Percentiles rank a stretch among this genome's conserved stretches.
These are phyloP conservation scores for Polyergus mexicanus DNA, from an alignment of 1,140 invertebrate species.

Conservation along the genomic window DNA sequence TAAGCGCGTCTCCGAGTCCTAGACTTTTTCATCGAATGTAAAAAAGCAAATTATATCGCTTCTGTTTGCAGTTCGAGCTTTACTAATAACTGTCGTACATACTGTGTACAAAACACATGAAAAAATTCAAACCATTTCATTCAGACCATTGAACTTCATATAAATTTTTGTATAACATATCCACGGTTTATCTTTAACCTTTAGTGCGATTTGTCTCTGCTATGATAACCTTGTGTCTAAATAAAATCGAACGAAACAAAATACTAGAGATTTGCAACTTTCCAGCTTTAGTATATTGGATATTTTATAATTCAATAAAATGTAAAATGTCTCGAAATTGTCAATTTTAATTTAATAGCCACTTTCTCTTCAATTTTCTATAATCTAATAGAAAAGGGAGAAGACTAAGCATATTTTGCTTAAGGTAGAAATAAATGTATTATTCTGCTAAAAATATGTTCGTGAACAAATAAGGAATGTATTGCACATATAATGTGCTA, in stretches of 20 bases:
- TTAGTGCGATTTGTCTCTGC: not conserved
- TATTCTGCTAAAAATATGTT: too few species aligned
- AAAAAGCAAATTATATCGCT: not conserved
- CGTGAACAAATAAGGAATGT: too few species aligned
- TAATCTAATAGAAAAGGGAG: too few species aligned
- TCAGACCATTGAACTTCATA: not conserved
- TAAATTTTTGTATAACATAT: not conserved
- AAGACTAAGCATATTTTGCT: too few species aligned
- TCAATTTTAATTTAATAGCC: too few species aligned
- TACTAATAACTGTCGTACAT: not conserved
- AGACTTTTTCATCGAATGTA: not conserved
- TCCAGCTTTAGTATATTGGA: not conserved
- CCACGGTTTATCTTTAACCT: not conserved
- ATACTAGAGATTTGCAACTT: constrained; percentile 1
- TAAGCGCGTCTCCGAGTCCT: too few species aligned
- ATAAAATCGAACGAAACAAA: not conserved
- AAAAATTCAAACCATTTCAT: not conserved
- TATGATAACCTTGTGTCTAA: not conserved
- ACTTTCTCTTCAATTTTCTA: too few species aligned
- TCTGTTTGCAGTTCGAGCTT: not conserved
- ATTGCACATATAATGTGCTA: too few species aligned
- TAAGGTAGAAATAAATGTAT: too few species aligned
- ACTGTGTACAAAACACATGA: too few species aligned
- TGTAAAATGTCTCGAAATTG: too few species aligned
- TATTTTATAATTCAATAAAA: too few species aligned